A percentile compares a stretch with the other conserved stretches of the same genome.
These are phyloP conservation scores for Muscidifurax raptorellus DNA, from an alignment of 1,140 invertebrate species.

Conservation along the genomic window DNA sequence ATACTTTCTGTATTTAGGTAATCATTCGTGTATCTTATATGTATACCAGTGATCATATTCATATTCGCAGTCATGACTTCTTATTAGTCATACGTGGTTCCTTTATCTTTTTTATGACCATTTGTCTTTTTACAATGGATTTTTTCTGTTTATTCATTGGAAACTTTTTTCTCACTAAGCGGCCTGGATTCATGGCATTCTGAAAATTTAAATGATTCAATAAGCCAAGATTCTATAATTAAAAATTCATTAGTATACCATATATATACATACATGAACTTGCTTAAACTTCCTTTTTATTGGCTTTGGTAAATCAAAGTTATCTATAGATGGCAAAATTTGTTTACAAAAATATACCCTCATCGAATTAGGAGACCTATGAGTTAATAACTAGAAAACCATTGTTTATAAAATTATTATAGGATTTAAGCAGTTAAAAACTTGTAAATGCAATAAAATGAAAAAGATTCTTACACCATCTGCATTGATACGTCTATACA, in stretches of 20 bases:
- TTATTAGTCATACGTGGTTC: slow-evolving; percentile 10
- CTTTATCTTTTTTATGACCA: background rate
- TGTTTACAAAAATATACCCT: slow-evolving; percentile 44
- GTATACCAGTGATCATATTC: background rate
- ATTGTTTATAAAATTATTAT: background rate
- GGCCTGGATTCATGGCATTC: background rate
- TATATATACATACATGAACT: slow-evolving; percentile 21
- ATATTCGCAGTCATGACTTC: background rate
- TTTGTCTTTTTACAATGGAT: background rate
- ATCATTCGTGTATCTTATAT: no score
- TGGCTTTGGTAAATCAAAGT: slow-evolving; percentile 43
- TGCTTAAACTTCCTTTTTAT: slow-evolving; percentile 31
- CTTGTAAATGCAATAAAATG: background rate
- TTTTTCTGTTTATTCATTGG: background rate
- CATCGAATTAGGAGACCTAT: slow-evolving; percentile 43
- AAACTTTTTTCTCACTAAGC: background rate
- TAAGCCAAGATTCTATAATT: background rate
- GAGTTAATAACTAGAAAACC: slow-evolving; percentile 39
- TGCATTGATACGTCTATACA: slow-evolving; percentile 38
- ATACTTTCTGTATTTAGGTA: background rate
- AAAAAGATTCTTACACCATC: slow-evolving; percentile 44
- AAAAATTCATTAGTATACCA: background rate
- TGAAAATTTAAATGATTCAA: slow-evolving; percentile 4
- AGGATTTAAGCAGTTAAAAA: background rate
- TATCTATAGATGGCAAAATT: slow-evolving; percentile 32